These are phyloP conservation scores for Rhabdophis nuchalis DNA, from an alignment of 2,797 vertebrate genomes.

Conservation along the genomic window DNA sequence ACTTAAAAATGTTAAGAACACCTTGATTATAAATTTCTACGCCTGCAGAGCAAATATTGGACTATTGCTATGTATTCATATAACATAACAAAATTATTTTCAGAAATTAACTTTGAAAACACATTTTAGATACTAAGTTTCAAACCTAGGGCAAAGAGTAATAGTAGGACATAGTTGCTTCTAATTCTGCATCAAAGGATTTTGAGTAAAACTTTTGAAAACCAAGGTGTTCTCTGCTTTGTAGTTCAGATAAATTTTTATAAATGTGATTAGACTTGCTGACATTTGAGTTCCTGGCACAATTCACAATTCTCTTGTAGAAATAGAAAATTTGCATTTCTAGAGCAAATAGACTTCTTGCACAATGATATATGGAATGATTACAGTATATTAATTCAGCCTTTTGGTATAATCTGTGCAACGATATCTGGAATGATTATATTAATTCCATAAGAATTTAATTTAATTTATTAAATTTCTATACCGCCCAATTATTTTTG, in stretches of 20 bases:
- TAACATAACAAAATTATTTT: not conserved
- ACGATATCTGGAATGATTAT: not conserved
- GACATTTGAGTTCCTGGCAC: not conserved
- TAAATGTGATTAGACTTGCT: not conserved
- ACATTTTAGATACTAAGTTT: not conserved
- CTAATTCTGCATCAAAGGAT: not conserved
- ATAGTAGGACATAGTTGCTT: not conserved
- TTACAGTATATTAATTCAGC: not conserved
- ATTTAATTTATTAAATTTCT: no score
- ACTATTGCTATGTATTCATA: accelerated
- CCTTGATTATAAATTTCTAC: not conserved
- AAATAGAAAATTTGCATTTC: not conserved
- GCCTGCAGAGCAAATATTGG: accelerated
- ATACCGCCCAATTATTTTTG: no score
- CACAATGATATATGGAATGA: not conserved
- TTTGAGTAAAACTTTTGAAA: not conserved
- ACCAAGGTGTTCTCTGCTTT: not conserved
- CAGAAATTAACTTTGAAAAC: not conserved
- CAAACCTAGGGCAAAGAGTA: not conserved
- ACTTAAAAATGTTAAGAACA: not conserved
- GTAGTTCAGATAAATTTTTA: not conserved
- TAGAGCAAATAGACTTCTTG: not conserved
- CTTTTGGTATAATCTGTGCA: not conserved
- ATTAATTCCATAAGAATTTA: not conserved
- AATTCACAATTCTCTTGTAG: not conserved